Evolutionary conservation across 2,888 invertebrate genomes (phyloP).

Genomic region (Ichneumoninae sp.): DNA sequence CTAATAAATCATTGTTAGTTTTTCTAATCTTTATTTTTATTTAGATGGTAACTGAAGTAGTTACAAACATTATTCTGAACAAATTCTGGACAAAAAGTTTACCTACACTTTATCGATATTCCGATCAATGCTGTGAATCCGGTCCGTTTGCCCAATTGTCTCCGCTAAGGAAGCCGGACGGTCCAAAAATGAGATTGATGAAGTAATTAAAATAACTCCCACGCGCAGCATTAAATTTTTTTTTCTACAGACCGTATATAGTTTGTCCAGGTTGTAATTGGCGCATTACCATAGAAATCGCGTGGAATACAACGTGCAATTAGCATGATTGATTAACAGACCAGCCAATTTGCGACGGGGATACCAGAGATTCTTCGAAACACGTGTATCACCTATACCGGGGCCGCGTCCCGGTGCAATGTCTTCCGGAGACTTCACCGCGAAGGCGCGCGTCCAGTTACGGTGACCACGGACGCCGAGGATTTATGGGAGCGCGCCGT

Average conservation of each 20-base stretch:
- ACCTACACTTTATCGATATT: neutral
- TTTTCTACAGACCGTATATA: neutral
- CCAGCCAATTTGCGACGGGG: slow-evolving; percentile 57
- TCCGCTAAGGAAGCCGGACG: neutral
- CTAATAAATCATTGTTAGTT: too few relatives aligned
- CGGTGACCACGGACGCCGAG: slow-evolving; percentile 45
- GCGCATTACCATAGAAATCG: slow-evolving; percentile 61
- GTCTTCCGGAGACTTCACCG: slow-evolving; percentile 31
- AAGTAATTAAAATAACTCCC: slow-evolving; percentile 57
- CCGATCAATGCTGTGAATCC: neutral
- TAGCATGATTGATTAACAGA: slow-evolving; percentile 63
- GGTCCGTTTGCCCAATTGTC: neutral
- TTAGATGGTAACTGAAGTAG: too few relatives aligned
- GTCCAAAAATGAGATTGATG: slow-evolving; percentile 34
- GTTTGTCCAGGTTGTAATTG: slow-evolving; percentile 47
- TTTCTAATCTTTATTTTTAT: too few relatives aligned
- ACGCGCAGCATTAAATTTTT: slow-evolving; percentile 4
- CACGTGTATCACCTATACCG: slow-evolving; percentile 3
- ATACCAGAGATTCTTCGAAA: slow-evolving; percentile 36
- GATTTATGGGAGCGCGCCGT: slow-evolving; percentile 64
- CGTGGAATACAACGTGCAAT: slow-evolving; percentile 61
- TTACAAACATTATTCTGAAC: too few relatives aligned
- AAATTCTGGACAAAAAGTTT: neutral
- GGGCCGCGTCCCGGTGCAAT: neutral
- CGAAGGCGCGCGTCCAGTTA: slow-evolving; percentile 44